phyloP scores from a whole-genome alignment of 2,888 invertebrate species.

The Sinodicranocentrus sp. region DNA sequence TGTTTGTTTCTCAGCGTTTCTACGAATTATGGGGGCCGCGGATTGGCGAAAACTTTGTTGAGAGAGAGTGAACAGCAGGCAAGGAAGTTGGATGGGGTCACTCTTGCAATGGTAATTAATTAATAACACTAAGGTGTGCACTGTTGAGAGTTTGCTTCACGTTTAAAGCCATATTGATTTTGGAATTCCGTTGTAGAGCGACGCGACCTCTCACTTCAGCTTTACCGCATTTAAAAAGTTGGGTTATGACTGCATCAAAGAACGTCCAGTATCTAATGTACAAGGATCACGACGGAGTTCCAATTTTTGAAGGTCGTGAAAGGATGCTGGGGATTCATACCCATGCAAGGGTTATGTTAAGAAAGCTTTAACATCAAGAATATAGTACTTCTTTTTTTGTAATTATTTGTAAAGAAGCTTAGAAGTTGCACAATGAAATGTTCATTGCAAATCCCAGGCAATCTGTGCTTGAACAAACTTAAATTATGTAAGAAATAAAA shows the following conservation, averaged over 20 bases:
- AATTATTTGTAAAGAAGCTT: too few relatives aligned
- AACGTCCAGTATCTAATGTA: constrained; percentile 52
- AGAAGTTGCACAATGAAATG: too few relatives aligned
- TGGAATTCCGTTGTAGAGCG: constrained; percentile 8
- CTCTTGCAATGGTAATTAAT: constrained; percentile 56
- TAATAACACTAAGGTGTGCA: too few relatives aligned
- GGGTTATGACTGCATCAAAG: constrained; percentile 58
- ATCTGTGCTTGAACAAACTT: too few relatives aligned
- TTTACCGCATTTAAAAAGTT: constrained; percentile 49
- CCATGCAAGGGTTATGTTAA: constrained; percentile 58
- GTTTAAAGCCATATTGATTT: too few relatives aligned
- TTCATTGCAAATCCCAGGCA: too few relatives aligned
- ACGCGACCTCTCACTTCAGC: constrained; percentile 55
- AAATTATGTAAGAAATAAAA: too few relatives aligned
- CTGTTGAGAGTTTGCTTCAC: too few relatives aligned
- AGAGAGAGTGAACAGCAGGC: constrained; percentile 56
- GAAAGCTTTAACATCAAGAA: constrained; percentile 21
- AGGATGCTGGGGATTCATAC: constrained; percentile 62
- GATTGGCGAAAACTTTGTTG: constrained; percentile 54
- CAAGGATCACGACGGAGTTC: constrained; percentile 56
- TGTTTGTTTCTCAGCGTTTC: constrained; percentile 59
- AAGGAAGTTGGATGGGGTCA: constrained; percentile 51
- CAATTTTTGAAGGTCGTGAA: constrained; percentile 54
- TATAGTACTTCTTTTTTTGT: too few relatives aligned
- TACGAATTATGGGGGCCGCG: constrained; percentile 47